A percentile compares a stretch with the other conserved stretches of the same genome.
Conservation (phyloP, 2,888 invertebrate species). For the Sinotaia quadrata region DNA sequence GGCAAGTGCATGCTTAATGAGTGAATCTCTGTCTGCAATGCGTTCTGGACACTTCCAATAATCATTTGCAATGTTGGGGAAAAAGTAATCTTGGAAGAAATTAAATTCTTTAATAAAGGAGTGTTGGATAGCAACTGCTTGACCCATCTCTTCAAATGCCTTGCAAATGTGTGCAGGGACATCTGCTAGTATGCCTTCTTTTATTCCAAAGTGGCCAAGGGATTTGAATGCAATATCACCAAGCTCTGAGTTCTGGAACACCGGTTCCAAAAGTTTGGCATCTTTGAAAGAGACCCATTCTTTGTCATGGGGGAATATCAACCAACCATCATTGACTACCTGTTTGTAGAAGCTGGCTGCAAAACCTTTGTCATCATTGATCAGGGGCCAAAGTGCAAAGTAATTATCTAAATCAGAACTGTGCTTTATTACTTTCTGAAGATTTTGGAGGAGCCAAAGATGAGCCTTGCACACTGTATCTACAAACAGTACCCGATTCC, state of each 20-base stretch:
- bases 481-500: constrained; percentile 50
- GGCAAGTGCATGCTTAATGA: constrained; percentile 39
- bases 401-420: neutral
- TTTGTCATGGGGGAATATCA: neutral
- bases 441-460: neutral
- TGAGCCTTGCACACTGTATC: constrained; percentile 47
- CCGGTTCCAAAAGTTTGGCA: constrained; percentile 43
- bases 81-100: constrained; percentile 47
- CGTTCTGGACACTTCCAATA: constrained; percentile 19
- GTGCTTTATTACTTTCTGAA: neutral
- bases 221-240: constrained; percentile 29
- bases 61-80: constrained; percentile 44
- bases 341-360: constrained; percentile 18
- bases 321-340: constrained; percentile 1
- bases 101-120: constrained; percentile 12
- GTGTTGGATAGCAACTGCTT: constrained; percentile 19
- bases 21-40: constrained; percentile 35
- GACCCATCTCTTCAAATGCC: constrained; percentile 27
- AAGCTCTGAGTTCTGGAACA: constrained; percentile 20
- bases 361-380: neutral
- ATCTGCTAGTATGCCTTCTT: constrained; percentile 22
- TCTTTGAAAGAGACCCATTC: constrained; percentile 30
- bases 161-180: constrained; percentile 26
- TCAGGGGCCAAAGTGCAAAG: constrained; percentile 23
- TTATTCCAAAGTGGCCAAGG: constrained; percentile 22